phyloP scores from a whole-genome alignment of 2,888 invertebrate species.

The Margaritifera margaritifera region DNA sequence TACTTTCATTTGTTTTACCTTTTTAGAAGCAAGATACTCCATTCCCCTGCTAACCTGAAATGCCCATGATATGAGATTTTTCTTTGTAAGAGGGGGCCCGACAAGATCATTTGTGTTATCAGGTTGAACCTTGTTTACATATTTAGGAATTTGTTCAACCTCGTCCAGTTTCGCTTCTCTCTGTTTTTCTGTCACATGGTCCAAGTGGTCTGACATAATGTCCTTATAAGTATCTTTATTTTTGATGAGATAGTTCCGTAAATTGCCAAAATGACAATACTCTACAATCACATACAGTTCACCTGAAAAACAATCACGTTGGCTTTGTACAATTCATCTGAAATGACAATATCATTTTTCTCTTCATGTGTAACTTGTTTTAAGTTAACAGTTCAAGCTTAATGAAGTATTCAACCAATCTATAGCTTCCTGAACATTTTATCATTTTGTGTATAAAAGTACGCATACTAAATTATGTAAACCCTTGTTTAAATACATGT shows the following conservation, averaged over 20 bases:
- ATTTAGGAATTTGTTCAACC: slow-evolving; percentile 45
- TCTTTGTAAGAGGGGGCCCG: slow-evolving; percentile 76
- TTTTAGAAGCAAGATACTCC: slow-evolving; percentile 92
- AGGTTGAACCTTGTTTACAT: slow-evolving; percentile 57
- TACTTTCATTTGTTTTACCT: slow-evolving; percentile 76
- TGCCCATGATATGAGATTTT: slow-evolving; percentile 90
- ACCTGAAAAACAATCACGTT: slow-evolving; percentile 73
- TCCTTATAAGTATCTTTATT: slow-evolving; percentile 83
- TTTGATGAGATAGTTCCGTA: slow-evolving; percentile 88
- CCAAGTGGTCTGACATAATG: slow-evolving; percentile 60
- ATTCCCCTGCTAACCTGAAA: slow-evolving; percentile 96
- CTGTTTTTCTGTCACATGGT: slow-evolving; percentile 46
- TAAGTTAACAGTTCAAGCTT: neutral
- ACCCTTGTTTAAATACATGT: too few relatives aligned
- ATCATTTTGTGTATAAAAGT: too few relatives aligned
- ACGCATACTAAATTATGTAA: too few relatives aligned
- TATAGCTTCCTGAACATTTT: too few relatives aligned
- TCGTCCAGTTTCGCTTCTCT: slow-evolving; percentile 32
- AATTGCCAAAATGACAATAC: slow-evolving; percentile 92
- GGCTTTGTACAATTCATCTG: neutral
- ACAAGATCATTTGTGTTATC: slow-evolving; percentile 50
- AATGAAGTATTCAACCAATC: neutral
- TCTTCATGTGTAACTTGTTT: slow-evolving; percentile 2
- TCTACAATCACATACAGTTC: slow-evolving; percentile 95
- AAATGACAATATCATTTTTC: neutral